Evolutionary conservation across 2,113 vertebrate species (phyloP).

Genomic region (Thalassarche chlororhynchos): DNA sequence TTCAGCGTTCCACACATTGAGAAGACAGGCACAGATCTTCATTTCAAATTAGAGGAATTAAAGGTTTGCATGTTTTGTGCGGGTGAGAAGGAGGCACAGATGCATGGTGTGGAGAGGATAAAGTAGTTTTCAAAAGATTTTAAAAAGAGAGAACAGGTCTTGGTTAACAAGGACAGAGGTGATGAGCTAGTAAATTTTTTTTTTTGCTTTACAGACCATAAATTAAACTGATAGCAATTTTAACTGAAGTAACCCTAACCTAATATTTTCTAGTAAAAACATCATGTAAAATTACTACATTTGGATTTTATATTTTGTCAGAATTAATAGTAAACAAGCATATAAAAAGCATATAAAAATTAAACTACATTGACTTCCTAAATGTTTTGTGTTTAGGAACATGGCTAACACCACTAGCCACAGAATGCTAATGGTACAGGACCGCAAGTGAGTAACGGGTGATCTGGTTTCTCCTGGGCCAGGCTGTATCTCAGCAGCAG

Average conservation of each 20-base stretch:
- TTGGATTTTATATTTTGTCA: neutral
- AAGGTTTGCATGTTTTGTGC: neutral
- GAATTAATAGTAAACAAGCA: neutral
- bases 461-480: neutral
- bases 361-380: neutral
- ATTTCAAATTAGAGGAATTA: neutral
- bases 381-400: neutral
- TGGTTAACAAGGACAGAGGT: neutral
- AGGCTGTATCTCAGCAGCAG: neutral
- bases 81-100: neutral
- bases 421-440: fast-evolving
- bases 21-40: neutral
- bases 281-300: neutral
- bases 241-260: neutral
- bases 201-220: neutral
- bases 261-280: neutral
- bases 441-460: neutral
- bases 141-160: neutral
- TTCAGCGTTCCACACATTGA: neutral
- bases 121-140: neutral
- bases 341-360: neutral
- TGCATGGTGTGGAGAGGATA: neutral
- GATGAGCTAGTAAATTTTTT: neutral
- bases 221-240: neutral
- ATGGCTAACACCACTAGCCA: fast-evolving